Percentiles rank a stretch among this genome's conserved stretches.
phyloP scores from a whole-genome alignment of 2,888 invertebrate species.

The Azorinus chamasolen region DNA sequence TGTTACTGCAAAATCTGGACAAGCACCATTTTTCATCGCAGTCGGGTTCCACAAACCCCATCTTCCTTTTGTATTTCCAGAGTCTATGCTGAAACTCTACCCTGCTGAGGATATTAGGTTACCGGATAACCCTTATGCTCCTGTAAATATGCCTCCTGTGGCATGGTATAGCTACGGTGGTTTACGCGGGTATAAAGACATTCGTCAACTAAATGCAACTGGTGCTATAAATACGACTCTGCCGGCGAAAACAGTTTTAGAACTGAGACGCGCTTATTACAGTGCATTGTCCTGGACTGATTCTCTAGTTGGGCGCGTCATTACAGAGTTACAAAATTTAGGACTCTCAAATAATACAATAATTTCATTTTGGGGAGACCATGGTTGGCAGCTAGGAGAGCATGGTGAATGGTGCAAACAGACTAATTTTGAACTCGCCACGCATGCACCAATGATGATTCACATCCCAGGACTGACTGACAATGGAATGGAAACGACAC shows the following conservation, averaged over 20 bases:
- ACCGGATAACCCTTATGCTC: slow-evolving; percentile 71
- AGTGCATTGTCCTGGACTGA: slow-evolving; percentile 68
- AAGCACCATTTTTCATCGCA: slow-evolving; percentile 91
- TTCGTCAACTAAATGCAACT: slow-evolving; percentile 53
- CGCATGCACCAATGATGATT: slow-evolving; percentile 74
- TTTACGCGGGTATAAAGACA: slow-evolving; percentile 65
- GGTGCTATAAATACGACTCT: slow-evolving; percentile 72
- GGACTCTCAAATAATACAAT: slow-evolving; percentile 67
- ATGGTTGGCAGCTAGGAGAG: slow-evolving; percentile 78
- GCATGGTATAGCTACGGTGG: slow-evolving; percentile 73
- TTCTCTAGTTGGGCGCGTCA: slow-evolving; percentile 58
- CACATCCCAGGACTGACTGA: slow-evolving; percentile 74
- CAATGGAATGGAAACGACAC: slow-evolving; percentile 62
- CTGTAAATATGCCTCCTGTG: slow-evolving; percentile 66
- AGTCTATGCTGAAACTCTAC: slow-evolving; percentile 90
- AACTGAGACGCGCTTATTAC: slow-evolving; percentile 69
- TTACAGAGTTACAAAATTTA: slow-evolving; percentile 51
- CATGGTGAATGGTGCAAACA: slow-evolving; percentile 75
- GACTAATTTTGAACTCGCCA: slow-evolving; percentile 75
- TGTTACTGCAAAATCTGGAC: slow-evolving; percentile 49
- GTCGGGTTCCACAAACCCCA: slow-evolving; percentile 96
- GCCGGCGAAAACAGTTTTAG: slow-evolving; percentile 58
- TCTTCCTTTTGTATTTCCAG: slow-evolving; percentile 94
- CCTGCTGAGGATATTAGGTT: slow-evolving; percentile 55
- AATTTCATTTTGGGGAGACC: slow-evolving; percentile 71